These are phyloP conservation scores for Pygocentrus nattereri DNA, from an alignment of 2,797 vertebrate genomes.

Conservation along the genomic window DNA sequence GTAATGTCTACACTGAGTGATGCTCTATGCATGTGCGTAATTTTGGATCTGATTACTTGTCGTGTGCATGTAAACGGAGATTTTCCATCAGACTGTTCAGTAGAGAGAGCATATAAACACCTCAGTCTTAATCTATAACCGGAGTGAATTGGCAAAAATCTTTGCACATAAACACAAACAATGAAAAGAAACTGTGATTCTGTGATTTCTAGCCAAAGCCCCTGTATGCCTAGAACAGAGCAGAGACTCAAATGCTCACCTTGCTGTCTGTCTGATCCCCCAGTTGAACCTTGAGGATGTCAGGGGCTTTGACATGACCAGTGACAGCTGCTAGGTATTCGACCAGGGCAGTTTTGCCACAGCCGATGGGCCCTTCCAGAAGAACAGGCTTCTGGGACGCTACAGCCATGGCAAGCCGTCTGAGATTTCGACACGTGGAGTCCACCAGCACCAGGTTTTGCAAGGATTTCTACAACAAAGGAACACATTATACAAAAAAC, in stretches of 20 bases:
- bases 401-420: conserved; percentile 91
- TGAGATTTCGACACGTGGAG: conserved; percentile 88
- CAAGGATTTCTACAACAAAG: conserved; percentile 31
- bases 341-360: conserved; percentile 93
- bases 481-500: too few relatives aligned
- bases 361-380: conserved; percentile 95
- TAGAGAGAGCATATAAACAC: too few relatives aligned
- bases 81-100: too few relatives aligned
- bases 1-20: too few relatives aligned
- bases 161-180: too few relatives aligned
- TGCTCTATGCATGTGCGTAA: too few relatives aligned
- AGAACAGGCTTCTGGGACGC: conserved; percentile 90
- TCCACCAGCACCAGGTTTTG: conserved; percentile 87
- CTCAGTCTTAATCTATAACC: too few relatives aligned
- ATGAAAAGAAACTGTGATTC: too few relatives aligned
- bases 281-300: conserved; percentile 95
- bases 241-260: conserved; percentile 74
- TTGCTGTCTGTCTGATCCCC: conserved; percentile 99
- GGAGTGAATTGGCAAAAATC: too few relatives aligned
- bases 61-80: too few relatives aligned
- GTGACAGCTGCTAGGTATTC: conserved; percentile 90
- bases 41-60: too few relatives aligned
- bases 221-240: background rate
- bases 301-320: conserved; percentile 86
- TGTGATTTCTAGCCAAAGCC: too few relatives aligned